Percentiles rank a stretch among this genome's conserved stretches.
phyloP scores from a whole-genome alignment of 2,797 vertebrate species.

The Aulostomus chinensis region DNA sequence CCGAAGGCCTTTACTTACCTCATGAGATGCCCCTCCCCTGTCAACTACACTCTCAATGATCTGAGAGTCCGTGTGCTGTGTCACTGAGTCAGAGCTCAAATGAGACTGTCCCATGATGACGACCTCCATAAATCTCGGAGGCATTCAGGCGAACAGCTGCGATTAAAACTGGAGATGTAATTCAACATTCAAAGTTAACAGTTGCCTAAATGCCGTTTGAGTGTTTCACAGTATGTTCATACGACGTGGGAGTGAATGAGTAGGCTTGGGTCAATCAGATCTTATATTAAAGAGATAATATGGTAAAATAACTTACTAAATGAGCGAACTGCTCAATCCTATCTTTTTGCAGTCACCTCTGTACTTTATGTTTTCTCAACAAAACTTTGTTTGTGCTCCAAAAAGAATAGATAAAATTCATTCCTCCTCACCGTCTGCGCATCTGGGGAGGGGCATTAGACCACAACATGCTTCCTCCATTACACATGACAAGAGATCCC shows the following conservation, averaged over 20 bases:
- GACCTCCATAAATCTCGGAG: constrained; percentile 31
- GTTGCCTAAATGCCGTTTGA: constrained; percentile 16
- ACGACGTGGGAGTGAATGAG: constrained; percentile 4
- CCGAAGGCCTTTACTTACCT: constrained; percentile 51
- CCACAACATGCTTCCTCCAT: too few relatives aligned
- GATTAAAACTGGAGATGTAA: constrained; percentile 27
- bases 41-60: constrained; percentile 27
- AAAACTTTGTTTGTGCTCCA: too few relatives aligned
- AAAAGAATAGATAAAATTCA: too few relatives aligned
- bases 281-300: too few relatives aligned
- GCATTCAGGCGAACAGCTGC: constrained; percentile 41
- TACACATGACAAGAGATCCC: too few relatives aligned
- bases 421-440: too few relatives aligned
- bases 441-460: too few relatives aligned
- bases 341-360: too few relatives aligned
- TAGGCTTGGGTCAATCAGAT: too few relatives aligned
- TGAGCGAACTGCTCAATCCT: too few relatives aligned
- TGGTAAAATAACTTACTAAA: too few relatives aligned
- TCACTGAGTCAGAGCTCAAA: constrained; percentile 44
- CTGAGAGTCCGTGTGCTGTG: constrained; percentile 40
- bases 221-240: constrained; percentile 9
- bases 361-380: too few relatives aligned
- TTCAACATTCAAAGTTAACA: constrained; percentile 10
- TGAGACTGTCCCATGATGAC: constrained; percentile 24
- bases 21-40: constrained; percentile 27